Conservation (phyloP, 2,113 vertebrate genomes). For the Proterorhinus semilunaris region DNA sequence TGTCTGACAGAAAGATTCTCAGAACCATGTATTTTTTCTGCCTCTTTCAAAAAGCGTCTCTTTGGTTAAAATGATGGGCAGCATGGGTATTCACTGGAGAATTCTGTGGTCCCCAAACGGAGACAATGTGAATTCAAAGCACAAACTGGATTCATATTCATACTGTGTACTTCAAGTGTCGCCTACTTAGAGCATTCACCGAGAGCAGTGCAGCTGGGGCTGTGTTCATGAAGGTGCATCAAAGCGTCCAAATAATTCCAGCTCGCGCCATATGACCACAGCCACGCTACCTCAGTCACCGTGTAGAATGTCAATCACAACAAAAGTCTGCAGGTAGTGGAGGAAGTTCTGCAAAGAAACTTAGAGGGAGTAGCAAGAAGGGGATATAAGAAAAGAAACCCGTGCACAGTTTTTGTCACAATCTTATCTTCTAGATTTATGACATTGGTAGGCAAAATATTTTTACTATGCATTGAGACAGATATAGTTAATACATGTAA, state of each 20-base stretch:
- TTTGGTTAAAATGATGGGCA: slow-evolving; percentile 50
- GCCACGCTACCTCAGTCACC: background rate
- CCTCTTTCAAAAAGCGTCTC: slow-evolving; percentile 17
- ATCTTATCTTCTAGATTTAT: too few species aligned
- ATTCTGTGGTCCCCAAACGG: slow-evolving; percentile 38
- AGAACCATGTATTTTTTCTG: slow-evolving; percentile 1
- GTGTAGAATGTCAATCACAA: slow-evolving; percentile 2
- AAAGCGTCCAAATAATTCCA: slow-evolving; percentile 57
- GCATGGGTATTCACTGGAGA: slow-evolving; percentile 42
- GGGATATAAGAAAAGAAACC: background rate
- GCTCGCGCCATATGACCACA: slow-evolving; percentile 1
- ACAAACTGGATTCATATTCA: slow-evolving; percentile 63
- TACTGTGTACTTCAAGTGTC: slow-evolving; percentile 53
- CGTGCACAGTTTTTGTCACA: too few species aligned
- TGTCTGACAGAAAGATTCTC: slow-evolving; percentile 30
- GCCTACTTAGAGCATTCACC: slow-evolving; percentile 51
- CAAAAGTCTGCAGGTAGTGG: background rate
- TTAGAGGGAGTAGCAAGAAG: background rate
- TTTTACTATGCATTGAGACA: too few species aligned
- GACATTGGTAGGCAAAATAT: too few species aligned
- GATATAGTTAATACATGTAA: too few species aligned
- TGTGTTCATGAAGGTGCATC: slow-evolving; percentile 59
- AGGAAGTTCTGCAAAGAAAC: background rate
- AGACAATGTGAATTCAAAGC: slow-evolving; percentile 53
- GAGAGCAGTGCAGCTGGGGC: slow-evolving; percentile 36